Evolutionary conservation across 2,113 vertebrate genomes (phyloP), one percentile per base, ranked within the genome.

Genomic region (Rhipidura dahli): DNA sequence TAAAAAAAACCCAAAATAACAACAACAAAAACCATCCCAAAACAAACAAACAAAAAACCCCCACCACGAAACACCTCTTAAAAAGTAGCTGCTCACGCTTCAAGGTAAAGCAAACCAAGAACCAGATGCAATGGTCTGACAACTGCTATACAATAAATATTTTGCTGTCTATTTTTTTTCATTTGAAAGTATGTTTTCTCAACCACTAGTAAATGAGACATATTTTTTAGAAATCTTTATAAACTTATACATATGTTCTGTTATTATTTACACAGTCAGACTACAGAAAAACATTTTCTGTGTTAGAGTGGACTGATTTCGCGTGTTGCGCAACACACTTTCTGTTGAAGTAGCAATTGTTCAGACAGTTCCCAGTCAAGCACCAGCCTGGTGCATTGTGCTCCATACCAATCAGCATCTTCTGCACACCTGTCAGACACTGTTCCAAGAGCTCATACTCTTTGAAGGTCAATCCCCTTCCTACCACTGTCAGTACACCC

Each of bases 121-220:
- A 60, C 0, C 1, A 65, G 18, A 44, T 6, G 9, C 20, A 45
- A 75, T 6, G 1, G 11, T 37, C 26, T 54, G 47, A 78, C 1
- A 54, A 54, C 4, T 42, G 3, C 13, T 35, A 45, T 14, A n/a
- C 2, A 50, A 42, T 10, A 51, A 57, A 21, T 31, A 33, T 19
- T 77, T 44, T 56, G 16, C 6, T 21, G 5, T 15, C 12, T 4
- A 3, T 17, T 57, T 0, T 0, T 59, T 51, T 54, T 22, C 1
- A 72, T 60, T 83, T 71, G 13, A 49, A 81, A 75, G 6, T 23
- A 31, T 9, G 28, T 59, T 79, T 87, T 90, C 31, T 90, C 61
- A 82, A 44, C 23, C 9, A 69, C 4, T 30, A 56, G 14, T 20
- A 79, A 60, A 31, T 12, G 9, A 81, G 24, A 37, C 6, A 12